Evolutionary conservation across 2,113 vertebrate genomes (phyloP), one percentile per base, ranked within the genome.

Genomic region (Trochalopteron elliotii): DNA sequence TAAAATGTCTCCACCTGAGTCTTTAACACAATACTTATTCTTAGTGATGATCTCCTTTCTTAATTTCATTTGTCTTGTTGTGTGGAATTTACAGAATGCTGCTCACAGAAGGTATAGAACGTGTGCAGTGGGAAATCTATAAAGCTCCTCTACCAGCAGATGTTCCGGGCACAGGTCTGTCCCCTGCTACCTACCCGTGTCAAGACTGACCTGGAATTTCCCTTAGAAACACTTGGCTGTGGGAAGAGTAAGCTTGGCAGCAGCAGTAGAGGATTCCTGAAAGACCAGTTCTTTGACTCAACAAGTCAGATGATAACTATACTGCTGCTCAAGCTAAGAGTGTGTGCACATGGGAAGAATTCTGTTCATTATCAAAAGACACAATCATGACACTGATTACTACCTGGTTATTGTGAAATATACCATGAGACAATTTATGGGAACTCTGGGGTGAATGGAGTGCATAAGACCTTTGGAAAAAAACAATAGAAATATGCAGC

Each of bases 201-300:
- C 27, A 27, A 63, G 11, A 8, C 1, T 57, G 68, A 28, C 44
- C 60, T 71, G 35, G 76, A 83, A 94, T 90, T 90, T 86, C 44
- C 50, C 78, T 45, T 33, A 74, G 71, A 74, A 83, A 55, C 33
- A 27, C 22, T 92, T 83, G 39, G 21, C 60, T 1, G 0, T 52
- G 56, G 75, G 60, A 95, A 83, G 42, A 67, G 60, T 74, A 83
- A 70, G 28, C 37, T 88, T 92, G 52, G 52, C 82, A 92, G 31
- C 50, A 70, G 67, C 50, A 83, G 52, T 25, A 56, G 47, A 71
- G 30, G 60, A 74, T 95, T 97, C 90, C 85, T 93, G 96, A 96
- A 94, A 95, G 79, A 96, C 92, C 82, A 90, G 92, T 93, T 96
- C 87, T 93, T 94, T 96, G 85, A 89, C 78, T 94, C 82, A 83